phyloP scores from a whole-genome alignment of 2,888 invertebrate genomes.

The Drosophila villosipedis region DNA sequence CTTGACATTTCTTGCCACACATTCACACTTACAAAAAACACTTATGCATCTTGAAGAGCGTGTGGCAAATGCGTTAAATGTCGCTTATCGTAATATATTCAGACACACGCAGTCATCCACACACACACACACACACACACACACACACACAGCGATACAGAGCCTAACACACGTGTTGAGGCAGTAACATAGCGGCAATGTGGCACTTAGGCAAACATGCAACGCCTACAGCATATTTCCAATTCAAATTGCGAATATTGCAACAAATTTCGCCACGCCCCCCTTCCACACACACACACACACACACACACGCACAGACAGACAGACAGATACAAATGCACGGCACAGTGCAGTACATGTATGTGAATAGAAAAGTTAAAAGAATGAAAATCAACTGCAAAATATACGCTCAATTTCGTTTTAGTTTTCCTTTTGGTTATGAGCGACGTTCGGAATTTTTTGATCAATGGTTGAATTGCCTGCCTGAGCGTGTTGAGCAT shows the following conservation, averaged over 20 bases:
- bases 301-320: neutral
- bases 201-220: slow-evolving; percentile 67
- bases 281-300: neutral
- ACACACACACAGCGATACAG: neutral
- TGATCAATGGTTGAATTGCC: slow-evolving; percentile 60
- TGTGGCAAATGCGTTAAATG: slow-evolving; percentile 71
- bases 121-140: neutral
- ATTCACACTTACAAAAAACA: slow-evolving; percentile 12
- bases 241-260: slow-evolving; percentile 73
- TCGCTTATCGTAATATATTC: slow-evolving; percentile 68
- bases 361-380: slow-evolving; percentile 18
- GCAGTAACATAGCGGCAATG: slow-evolving; percentile 30
- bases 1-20: slow-evolving; percentile 40
- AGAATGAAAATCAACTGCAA: slow-evolving; percentile 47
- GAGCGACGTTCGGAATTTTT: slow-evolving; percentile 47
- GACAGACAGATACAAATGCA: neutral
- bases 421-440: slow-evolving; percentile 39
- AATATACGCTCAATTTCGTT: slow-evolving; percentile 64
- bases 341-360: neutral
- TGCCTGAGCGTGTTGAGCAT: slow-evolving; percentile 17
- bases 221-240: slow-evolving; percentile 70
- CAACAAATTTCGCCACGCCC: slow-evolving; percentile 60
- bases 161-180: slow-evolving; percentile 19
- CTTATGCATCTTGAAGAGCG: slow-evolving; percentile 53
- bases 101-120: slow-evolving; percentile 24